These are phyloP conservation scores for Campylomormyrus tamandua DNA, from an alignment of 2,113 vertebrate genomes.

Conservation along the genomic window DNA sequence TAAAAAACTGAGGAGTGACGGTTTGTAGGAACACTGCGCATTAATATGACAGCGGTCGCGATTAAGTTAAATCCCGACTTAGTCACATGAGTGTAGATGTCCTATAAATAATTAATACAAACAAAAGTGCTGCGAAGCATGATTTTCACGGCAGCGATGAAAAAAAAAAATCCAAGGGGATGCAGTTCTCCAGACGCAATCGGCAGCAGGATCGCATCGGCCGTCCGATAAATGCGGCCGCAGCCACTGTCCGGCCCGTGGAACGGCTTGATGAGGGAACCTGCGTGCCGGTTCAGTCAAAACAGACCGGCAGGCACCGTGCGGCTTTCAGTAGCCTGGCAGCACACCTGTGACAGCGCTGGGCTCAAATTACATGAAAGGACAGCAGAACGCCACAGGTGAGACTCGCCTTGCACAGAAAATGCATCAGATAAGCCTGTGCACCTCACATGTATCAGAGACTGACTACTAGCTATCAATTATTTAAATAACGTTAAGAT, in stretches of 20 bases:
- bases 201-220: background rate
- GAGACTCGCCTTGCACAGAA: background rate
- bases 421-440: background rate
- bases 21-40: background rate
- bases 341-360: background rate
- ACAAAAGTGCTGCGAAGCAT: background rate
- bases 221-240: background rate
- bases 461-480: background rate
- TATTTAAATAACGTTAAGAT: background rate
- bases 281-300: background rate
- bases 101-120: background rate
- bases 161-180: background rate
- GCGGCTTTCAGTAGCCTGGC: background rate
- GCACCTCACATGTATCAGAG: background rate
- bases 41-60: background rate
- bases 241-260: background rate
- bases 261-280: background rate
- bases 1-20: background rate
- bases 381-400: background rate
- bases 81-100: background rate
- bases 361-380: background rate
- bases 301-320: background rate
- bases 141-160: background rate
- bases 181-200: background rate
- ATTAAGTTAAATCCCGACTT: background rate